A percentile compares a stretch with the other conserved stretches of the same genome.
phyloP scores from a whole-genome alignment of 2,113 vertebrate species.

The Nycticryphes semicollaris region DNA sequence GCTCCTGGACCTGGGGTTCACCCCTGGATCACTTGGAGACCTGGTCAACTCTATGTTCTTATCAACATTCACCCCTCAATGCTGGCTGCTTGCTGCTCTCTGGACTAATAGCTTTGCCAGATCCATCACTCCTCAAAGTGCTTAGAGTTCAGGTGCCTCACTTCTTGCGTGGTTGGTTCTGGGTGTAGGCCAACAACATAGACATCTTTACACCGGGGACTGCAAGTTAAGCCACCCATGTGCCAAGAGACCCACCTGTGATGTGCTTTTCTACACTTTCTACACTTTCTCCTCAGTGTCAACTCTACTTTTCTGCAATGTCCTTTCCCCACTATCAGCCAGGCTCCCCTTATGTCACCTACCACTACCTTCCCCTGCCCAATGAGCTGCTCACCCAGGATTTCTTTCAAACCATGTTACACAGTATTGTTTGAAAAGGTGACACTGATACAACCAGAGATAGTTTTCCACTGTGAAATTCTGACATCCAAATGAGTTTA shows the following conservation, averaged over 20 bases:
- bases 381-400: neutral
- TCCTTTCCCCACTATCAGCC: neutral
- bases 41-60: accelerated
- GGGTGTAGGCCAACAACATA: neutral
- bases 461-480: neutral
- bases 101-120: neutral
- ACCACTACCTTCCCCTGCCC: neutral
- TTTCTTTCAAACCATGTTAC: neutral
- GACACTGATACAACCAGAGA: neutral
- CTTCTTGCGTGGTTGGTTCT: neutral
- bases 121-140: neutral
- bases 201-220: neutral
- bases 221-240: neutral
- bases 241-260: neutral
- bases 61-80: neutral
- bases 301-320: neutral
- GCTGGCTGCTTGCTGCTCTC: neutral
- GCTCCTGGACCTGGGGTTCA: neutral
- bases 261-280: neutral
- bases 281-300: neutral
- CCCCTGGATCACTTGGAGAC: neutral
- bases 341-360: neutral
- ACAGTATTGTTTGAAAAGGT: neutral
- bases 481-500: neutral
- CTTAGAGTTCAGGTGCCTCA: neutral